Evolutionary conservation across 2,888 invertebrate species (phyloP).

Genomic region (Noctuana brunneofusca): DNA sequence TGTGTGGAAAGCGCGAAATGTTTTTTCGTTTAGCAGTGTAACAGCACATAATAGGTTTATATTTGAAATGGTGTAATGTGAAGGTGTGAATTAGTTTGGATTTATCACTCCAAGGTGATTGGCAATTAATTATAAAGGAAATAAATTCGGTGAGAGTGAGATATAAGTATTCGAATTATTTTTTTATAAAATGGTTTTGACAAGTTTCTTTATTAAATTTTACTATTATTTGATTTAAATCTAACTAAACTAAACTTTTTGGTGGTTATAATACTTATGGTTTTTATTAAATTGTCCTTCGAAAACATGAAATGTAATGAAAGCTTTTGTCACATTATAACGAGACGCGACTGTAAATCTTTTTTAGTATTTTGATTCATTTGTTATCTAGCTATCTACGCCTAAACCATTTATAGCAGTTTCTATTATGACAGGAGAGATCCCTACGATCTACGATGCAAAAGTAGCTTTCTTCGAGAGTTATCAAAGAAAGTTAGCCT

Average conservation of each 20-base stretch:
- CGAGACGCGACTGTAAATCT: not conserved
- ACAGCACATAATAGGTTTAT: not conserved
- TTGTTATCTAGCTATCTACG: not conserved
- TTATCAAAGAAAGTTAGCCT: conserved; percentile 20
- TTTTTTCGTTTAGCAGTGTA: conserved; percentile 7
- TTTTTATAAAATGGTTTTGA: not conserved
- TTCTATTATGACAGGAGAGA: conserved; percentile 1
- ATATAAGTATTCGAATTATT: no score
- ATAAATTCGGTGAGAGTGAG: conserved; percentile 6
- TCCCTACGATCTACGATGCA: conserved; percentile 1
- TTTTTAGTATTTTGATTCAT: not conserved
- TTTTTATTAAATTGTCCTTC: no score
- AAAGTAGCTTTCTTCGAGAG: not conserved
- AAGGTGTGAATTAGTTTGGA: conserved; percentile 20
- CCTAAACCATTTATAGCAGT: no score
- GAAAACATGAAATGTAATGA: no score
- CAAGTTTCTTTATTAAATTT: not conserved
- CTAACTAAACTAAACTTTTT: no score
- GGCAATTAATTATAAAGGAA: not conserved
- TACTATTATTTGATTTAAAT: not conserved
- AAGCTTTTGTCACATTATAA: no score
- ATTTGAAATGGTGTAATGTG: not conserved
- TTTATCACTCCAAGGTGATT: not conserved
- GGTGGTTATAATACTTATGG: no score
- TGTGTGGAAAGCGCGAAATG: conserved; percentile 13